Evolutionary conservation across 2,797 vertebrate genomes (phyloP).

Genomic region (Macrochelys suwanniensis): DNA sequence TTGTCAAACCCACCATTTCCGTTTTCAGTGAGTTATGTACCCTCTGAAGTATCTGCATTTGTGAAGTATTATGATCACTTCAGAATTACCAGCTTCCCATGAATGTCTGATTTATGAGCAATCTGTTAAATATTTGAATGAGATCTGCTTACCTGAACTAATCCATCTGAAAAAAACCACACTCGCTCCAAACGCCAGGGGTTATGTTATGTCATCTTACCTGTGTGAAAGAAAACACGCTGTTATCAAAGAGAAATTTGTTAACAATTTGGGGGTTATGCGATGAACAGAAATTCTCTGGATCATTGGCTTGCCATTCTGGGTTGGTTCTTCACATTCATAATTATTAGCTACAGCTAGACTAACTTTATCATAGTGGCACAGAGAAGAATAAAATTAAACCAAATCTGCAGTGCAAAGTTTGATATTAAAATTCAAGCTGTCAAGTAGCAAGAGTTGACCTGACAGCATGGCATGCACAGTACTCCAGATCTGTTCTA

Average conservation of each 20-base stretch:
- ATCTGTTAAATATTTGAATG: conserved; percentile 72
- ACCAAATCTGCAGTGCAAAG: background rate
- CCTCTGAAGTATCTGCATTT: conserved; percentile 43
- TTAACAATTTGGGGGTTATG: conserved; percentile 27
- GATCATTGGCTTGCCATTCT: conserved; percentile 12
- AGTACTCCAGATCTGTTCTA: background rate
- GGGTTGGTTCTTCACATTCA: background rate
- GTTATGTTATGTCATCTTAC: conserved; percentile 47
- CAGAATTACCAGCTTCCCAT: conserved; percentile 59
- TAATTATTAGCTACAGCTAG: conserved; percentile 28
- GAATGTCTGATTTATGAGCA: conserved; percentile 69
- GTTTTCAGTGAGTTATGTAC: conserved; percentile 5
- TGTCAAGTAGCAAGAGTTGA: background rate
- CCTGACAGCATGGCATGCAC: background rate
- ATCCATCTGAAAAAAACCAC: conserved; percentile 51
- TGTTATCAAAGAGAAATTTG: conserved; percentile 68
- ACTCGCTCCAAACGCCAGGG: conserved; percentile 60
- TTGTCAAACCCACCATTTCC: conserved; percentile 51
- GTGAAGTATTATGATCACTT: conserved; percentile 48
- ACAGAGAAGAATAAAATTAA: background rate
- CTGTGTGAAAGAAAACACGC: conserved; percentile 7
- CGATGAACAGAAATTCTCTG: conserved; percentile 1
- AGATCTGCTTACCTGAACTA: conserved; percentile 65
- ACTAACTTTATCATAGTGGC: rapidly evolving
- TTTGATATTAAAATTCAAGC: background rate